phyloP scores from a whole-genome alignment of 2,113 vertebrate species.

The Dermatemys mawii region DNA sequence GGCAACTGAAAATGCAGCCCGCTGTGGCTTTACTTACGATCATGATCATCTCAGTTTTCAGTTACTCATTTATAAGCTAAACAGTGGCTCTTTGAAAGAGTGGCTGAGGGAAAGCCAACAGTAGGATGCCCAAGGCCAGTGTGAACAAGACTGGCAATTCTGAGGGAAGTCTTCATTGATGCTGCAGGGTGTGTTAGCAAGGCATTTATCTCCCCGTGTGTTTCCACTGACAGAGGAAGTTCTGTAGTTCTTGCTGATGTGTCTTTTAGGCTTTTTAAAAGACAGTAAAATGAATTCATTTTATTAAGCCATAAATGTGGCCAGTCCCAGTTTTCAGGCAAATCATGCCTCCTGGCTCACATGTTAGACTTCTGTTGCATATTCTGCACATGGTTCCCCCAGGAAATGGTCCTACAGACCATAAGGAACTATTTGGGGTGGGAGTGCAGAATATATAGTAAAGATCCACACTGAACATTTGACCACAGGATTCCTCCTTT shows the following conservation, averaged over 20 bases:
- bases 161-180: background rate
- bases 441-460: background rate
- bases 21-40: slow-evolving; percentile 57
- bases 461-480: background rate
- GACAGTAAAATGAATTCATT: background rate
- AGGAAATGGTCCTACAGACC: background rate
- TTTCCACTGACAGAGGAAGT: slow-evolving; percentile 45
- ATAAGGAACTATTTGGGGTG: background rate
- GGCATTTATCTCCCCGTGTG: slow-evolving; percentile 14
- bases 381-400: background rate
- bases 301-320: background rate
- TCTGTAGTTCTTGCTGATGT: accelerated
- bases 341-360: background rate
- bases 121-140: slow-evolving; percentile 7
- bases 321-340: background rate
- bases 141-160: slow-evolving; percentile 16
- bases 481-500: background rate
- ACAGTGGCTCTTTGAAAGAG: background rate
- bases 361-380: accelerated
- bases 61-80: slow-evolving; percentile 12
- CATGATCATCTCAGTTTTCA: slow-evolving; percentile 49
- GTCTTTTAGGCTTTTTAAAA: background rate
- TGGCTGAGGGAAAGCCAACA: background rate
- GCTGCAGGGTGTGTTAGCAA: slow-evolving; percentile 16
- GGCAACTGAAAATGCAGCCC: slow-evolving; percentile 43